Percentiles rank a stretch among this genome's conserved stretches.
Conservation (phyloP, 92 coral and sea anemone species). For the Zoanthus gigantus region DNA sequence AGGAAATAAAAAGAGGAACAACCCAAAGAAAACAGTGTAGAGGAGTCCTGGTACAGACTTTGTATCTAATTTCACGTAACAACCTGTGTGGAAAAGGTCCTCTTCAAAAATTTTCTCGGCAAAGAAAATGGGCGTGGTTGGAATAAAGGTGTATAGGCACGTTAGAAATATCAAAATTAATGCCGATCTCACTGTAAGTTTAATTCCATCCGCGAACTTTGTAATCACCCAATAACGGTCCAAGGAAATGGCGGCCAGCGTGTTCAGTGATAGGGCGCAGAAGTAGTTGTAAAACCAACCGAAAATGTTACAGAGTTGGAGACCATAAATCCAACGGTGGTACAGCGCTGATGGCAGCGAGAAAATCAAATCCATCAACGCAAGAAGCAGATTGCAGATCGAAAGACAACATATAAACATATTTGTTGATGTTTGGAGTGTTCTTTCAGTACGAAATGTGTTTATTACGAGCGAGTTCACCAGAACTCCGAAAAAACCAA, state of each 20-base stretch:
- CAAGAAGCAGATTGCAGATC: slow-evolving; percentile 75
- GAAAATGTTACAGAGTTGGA: slow-evolving; percentile 58
- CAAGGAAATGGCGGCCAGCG: slow-evolving; percentile 85
- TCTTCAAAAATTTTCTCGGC: slow-evolving; percentile 73
- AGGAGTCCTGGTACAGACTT: slow-evolving; percentile 51
- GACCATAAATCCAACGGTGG: slow-evolving; percentile 80
- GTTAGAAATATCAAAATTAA: slow-evolving; percentile 66
- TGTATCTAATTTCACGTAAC: slow-evolving; percentile 72
- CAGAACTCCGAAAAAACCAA: slow-evolving; percentile 81
- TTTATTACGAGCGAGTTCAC: slow-evolving; percentile 80
- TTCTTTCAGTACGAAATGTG: slow-evolving; percentile 67
- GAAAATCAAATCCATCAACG: slow-evolving; percentile 75
- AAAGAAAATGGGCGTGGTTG: slow-evolving; percentile 76
- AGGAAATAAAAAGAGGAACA: slow-evolving; percentile 79
- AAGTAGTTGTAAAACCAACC: slow-evolving; percentile 80
- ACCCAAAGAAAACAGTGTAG: slow-evolving; percentile 65
- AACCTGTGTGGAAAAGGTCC: slow-evolving; percentile 80
- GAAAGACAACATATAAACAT: slow-evolving; percentile 80
- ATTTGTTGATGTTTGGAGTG: slow-evolving; percentile 86
- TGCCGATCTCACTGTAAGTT: slow-evolving; percentile 76
- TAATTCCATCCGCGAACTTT: slow-evolving; percentile 75
- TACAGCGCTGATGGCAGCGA: slow-evolving; percentile 77
- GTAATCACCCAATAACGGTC: slow-evolving; percentile 91
- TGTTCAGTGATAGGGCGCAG: slow-evolving; percentile 78
- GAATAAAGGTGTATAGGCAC: slow-evolving; percentile 72